Percentiles rank a stretch among this genome's conserved stretches.
These are phyloP conservation scores for Phasia obesa DNA, from an alignment of 2,888 invertebrate species.

Conservation along the genomic window DNA sequence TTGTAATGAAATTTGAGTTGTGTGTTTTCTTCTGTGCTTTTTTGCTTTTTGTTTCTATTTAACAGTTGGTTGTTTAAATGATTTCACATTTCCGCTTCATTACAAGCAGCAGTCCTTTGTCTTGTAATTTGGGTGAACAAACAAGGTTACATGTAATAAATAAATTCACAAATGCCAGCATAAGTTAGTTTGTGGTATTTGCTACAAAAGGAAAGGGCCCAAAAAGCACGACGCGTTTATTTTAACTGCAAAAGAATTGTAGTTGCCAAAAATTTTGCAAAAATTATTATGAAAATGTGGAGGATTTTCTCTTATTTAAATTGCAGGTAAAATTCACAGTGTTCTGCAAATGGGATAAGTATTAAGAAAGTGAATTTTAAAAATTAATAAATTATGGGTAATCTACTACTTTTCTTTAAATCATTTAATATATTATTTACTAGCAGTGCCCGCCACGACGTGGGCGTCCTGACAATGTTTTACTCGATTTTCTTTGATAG, in stretches of 20 bases:
- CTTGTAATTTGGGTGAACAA: constrained; percentile 28
- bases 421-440: no score
- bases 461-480: no score
- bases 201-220: not conserved
- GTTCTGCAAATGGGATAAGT: not conserved
- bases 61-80: constrained; percentile 61
- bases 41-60: constrained; percentile 9
- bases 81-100: constrained; percentile 68
- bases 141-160: not conserved
- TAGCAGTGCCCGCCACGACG: no score
- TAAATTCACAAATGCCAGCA: not conserved
- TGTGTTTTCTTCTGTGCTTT: constrained; percentile 1
- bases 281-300: constrained; percentile 28
- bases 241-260: constrained; percentile 23
- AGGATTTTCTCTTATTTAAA: not conserved
- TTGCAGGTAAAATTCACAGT: constrained; percentile 16
- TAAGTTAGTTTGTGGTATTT: constrained; percentile 19
- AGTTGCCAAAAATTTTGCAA: constrained; percentile 53
- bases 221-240: not conserved
- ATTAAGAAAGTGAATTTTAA: no score
- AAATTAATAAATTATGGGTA: no score
- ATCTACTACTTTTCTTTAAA: no score
- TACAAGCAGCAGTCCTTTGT: constrained; percentile 27
- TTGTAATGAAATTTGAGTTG: not conserved
- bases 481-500: no score